Percentiles rank a stretch among this genome's conserved stretches.
phyloP scores from a whole-genome alignment of 2,113 vertebrate species.

The Silurus glanis region DNA sequence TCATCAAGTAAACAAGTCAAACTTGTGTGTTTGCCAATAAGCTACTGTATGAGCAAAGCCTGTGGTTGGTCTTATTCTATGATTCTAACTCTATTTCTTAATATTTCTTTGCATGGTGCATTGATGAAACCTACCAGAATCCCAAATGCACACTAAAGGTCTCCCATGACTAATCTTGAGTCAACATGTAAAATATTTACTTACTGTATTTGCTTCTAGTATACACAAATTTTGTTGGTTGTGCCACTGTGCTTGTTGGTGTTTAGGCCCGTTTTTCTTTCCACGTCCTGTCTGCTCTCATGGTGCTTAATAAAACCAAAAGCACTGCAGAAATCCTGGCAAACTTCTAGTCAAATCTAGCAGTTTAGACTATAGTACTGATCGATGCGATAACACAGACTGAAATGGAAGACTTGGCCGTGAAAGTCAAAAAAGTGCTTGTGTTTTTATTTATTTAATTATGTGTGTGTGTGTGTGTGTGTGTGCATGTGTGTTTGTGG shows the following conservation, averaged over 20 bases:
- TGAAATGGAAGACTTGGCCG: neutral
- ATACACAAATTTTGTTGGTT: neutral
- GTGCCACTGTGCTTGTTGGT: neutral
- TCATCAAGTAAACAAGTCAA: neutral
- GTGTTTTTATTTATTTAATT: neutral
- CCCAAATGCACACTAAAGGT: neutral
- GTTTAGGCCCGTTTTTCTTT: neutral
- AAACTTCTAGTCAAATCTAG: neutral
- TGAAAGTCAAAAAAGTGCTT: neutral
- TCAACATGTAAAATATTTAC: neutral
- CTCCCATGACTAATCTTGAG: neutral
- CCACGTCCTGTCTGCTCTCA: neutral
- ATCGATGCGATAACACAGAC: neutral
- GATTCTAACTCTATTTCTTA: neutral
- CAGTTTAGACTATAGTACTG: neutral
- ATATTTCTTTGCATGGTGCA: neutral
- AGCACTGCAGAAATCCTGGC: neutral
- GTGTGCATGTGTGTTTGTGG: neutral
- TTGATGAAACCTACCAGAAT: neutral
- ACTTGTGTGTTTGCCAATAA: neutral
- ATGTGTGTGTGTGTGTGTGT: neutral
- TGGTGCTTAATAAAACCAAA: neutral
- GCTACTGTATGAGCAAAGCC: neutral
- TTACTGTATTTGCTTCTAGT: neutral
- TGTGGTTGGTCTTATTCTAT: neutral